Conservation (phyloP, 2,888 invertebrate species). For the Pherbina coryleti region DNA sequence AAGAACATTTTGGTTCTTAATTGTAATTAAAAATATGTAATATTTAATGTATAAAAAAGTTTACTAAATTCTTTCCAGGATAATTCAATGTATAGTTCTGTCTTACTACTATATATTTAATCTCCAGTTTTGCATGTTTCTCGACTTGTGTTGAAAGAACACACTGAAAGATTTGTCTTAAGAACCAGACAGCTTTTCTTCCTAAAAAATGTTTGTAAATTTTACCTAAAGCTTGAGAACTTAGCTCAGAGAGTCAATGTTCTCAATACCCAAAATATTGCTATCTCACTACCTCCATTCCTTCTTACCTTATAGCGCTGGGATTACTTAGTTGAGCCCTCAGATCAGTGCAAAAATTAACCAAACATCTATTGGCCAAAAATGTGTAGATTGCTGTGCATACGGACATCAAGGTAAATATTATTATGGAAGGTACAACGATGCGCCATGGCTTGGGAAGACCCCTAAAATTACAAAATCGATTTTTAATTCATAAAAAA, state of each 20-base stretch:
- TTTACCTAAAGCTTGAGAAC: neutral
- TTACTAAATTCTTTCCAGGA: too few relatives aligned
- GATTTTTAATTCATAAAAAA: neutral
- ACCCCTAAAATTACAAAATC: constrained; percentile 52
- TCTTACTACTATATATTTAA: too few relatives aligned
- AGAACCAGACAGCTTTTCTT: too few relatives aligned
- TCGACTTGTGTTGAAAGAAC: too few relatives aligned
- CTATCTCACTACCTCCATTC: neutral
- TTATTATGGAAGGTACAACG: constrained; percentile 62
- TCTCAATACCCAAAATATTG: too few relatives aligned
- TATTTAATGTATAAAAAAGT: too few relatives aligned
- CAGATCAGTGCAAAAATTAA: constrained; percentile 56
- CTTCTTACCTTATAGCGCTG: constrained; percentile 54
- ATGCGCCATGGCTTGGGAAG: constrained; percentile 67
- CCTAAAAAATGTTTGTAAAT: neutral
- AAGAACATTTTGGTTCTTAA: too few relatives aligned
- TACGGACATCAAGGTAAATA: constrained; percentile 62
- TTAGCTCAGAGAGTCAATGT: too few relatives aligned
- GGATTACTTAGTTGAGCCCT: constrained; percentile 57
- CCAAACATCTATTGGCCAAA: constrained; percentile 58
- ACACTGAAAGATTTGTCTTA: too few relatives aligned
- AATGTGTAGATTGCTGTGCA: constrained; percentile 56
- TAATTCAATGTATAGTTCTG: too few relatives aligned
- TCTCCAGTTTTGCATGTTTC: too few relatives aligned
- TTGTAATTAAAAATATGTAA: too few relatives aligned